phyloP scores from a whole-genome alignment of 2,797 vertebrate species.

The Leptatherina wallacei region DNA sequence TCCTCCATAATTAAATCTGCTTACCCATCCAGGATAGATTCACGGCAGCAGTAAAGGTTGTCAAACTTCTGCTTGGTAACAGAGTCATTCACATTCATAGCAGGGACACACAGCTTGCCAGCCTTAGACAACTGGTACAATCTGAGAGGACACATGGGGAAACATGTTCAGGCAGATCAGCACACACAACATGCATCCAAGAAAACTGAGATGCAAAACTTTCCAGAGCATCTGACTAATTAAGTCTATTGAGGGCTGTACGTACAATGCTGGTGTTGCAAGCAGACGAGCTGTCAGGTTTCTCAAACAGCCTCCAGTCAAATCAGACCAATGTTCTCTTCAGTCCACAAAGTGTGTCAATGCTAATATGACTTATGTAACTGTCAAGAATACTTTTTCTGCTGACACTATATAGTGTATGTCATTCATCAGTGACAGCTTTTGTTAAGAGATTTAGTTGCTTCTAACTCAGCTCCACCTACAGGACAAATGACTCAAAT shows the following conservation, averaged over 20 bases:
- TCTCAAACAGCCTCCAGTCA: conserved; percentile 32
- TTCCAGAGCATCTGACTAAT: conserved; percentile 45
- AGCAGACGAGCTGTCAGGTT: conserved; percentile 26
- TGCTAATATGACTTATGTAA: conserved; percentile 23
- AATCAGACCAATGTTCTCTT: conserved; percentile 41
- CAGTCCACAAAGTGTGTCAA: conserved; percentile 32
- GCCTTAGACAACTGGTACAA: conserved; percentile 98
- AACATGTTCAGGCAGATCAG: conserved; percentile 35
- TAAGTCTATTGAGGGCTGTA: conserved; percentile 45
- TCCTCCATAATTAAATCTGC: conserved; percentile 46
- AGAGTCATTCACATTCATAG: conserved; percentile 99
- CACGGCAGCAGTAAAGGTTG: conserved; percentile 98
- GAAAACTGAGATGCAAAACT: conserved; percentile 21
- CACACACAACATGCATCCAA: conserved; percentile 11
- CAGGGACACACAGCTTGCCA: conserved; percentile 95
- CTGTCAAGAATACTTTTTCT: conserved; percentile 7
- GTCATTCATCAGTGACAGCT: conserved; percentile 7
- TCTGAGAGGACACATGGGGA: conserved; percentile 76
- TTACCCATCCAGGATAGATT: conserved; percentile 98
- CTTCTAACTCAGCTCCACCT: conserved; percentile 7
- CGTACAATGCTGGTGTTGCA: conserved; percentile 36
- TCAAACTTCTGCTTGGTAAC: conserved; percentile 99
- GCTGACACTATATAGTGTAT: conserved; percentile 9
- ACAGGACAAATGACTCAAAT: conserved; percentile 1
- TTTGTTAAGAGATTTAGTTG: neutral